These are phyloP conservation scores for Amniataba percoides DNA, from an alignment of 2,797 vertebrate genomes.

Conservation along the genomic window DNA sequence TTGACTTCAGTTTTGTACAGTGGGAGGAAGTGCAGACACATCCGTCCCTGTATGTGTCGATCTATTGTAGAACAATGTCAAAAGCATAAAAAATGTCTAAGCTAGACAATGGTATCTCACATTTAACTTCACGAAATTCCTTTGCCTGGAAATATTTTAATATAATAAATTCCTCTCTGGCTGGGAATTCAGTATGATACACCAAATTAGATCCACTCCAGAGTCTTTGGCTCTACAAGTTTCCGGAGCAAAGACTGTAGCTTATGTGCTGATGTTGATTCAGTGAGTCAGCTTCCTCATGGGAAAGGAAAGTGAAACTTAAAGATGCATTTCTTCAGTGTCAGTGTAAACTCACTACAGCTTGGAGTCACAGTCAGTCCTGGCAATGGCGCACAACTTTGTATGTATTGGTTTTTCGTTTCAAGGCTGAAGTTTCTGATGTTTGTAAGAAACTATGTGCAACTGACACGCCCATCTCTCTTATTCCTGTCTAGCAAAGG, in stretches of 20 bases:
- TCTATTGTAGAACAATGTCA: neutral
- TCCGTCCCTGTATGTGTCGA: too few species aligned
- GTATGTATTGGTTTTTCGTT: neutral
- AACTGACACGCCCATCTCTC: neutral
- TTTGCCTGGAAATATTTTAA: too few species aligned
- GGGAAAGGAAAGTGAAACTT: slow-evolving; percentile 65
- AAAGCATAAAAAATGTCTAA: neutral
- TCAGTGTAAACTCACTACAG: neutral
- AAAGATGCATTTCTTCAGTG: neutral
- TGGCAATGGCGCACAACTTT: neutral
- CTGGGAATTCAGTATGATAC: too few species aligned
- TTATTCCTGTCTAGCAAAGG: slow-evolving; percentile 49
- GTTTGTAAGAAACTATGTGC: neutral
- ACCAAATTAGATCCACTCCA: slow-evolving; percentile 2
- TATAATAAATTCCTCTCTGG: too few species aligned
- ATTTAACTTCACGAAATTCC: neutral
- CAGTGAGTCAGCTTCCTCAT: neutral
- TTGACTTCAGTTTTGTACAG: too few species aligned
- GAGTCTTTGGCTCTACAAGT: neutral
- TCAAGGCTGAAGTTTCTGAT: slow-evolving; percentile 7
- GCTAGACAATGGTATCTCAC: too few species aligned
- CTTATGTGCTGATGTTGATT: neutral
- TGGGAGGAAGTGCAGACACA: too few species aligned
- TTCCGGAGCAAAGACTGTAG: neutral
- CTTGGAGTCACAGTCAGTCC: neutral